Conservation (phyloP, 2,113 vertebrate species). For the Chrysemys picta region DNA sequence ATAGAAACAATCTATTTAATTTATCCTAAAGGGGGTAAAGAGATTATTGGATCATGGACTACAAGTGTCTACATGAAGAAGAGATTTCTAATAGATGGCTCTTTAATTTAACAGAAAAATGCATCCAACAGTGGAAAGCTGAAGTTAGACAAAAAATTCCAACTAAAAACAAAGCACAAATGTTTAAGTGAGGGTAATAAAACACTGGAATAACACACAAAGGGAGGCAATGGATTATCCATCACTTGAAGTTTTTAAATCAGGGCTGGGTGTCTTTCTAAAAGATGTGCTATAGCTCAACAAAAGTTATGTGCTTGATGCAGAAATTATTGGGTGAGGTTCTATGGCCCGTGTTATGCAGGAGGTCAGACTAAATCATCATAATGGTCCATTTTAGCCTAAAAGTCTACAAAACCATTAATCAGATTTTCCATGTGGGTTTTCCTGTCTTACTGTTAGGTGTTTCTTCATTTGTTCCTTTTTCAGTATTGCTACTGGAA, state of each 20-base stretch:
- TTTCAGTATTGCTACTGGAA: background rate
- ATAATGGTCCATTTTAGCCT: background rate
- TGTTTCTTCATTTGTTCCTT: slow-evolving; percentile 24
- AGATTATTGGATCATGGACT: background rate
- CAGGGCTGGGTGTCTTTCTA: background rate
- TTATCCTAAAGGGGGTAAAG: background rate
- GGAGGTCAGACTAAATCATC: background rate
- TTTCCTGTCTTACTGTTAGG: slow-evolving; percentile 16
- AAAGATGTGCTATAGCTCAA: background rate
- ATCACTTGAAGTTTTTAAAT: background rate
- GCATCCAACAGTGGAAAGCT: background rate
- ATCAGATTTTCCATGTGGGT: background rate
- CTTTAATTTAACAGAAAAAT: background rate
- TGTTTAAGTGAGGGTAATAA: background rate
- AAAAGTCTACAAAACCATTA: slow-evolving; percentile 6
- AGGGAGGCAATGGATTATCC: background rate
- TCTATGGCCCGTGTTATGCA: background rate
- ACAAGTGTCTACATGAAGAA: background rate
- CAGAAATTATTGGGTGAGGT: background rate
- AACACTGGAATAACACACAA: background rate
- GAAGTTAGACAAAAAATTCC: rapidly evolving
- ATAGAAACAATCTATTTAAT: background rate
- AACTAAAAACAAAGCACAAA: background rate
- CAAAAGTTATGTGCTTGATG: background rate
- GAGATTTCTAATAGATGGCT: background rate